A percentile compares a stretch with the other conserved stretches of the same genome.
phyloP scores from a whole-genome alignment of 2,797 vertebrate genomes.

The Ataeniobius toweri region DNA sequence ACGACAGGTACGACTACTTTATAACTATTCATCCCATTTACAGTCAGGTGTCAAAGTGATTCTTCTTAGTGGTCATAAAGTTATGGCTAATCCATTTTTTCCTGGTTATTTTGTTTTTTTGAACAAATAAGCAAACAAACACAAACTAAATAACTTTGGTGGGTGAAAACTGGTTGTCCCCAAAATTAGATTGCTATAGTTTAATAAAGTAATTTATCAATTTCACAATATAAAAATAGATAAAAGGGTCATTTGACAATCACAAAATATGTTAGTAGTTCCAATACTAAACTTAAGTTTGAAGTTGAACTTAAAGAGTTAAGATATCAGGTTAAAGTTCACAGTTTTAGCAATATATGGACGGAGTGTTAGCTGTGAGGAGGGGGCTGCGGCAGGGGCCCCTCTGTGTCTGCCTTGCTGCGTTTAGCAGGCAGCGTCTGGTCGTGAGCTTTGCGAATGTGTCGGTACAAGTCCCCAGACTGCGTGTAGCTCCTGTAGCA shows the following conservation, averaged over 20 bases:
- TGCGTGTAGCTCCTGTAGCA: slow-evolving; percentile 96
- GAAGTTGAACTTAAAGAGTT: neutral
- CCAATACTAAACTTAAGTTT: neutral
- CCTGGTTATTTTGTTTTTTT: neutral
- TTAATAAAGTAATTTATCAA: neutral
- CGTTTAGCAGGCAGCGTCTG: slow-evolving; percentile 86
- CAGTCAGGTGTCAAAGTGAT: neutral
- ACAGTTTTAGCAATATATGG: neutral
- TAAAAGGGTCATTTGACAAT: neutral
- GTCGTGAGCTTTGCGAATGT: slow-evolving; percentile 93
- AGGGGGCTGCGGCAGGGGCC: slow-evolving; percentile 46
- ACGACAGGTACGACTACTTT: neutral
- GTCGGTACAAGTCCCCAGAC: slow-evolving; percentile 93
- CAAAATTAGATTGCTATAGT: neutral
- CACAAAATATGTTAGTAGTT: neutral
- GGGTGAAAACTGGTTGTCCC: neutral
- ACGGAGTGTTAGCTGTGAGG: slow-evolving; percentile 53
- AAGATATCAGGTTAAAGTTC: neutral
- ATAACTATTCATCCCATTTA: neutral
- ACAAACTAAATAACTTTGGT: neutral
- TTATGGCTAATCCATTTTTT: neutral
- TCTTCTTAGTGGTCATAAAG: neutral
- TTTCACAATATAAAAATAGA: neutral
- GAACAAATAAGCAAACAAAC: neutral
- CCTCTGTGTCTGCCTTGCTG: slow-evolving; percentile 79